Conservation (phyloP, 1,140 invertebrate species). For the Probaryconus sp. region DNA sequence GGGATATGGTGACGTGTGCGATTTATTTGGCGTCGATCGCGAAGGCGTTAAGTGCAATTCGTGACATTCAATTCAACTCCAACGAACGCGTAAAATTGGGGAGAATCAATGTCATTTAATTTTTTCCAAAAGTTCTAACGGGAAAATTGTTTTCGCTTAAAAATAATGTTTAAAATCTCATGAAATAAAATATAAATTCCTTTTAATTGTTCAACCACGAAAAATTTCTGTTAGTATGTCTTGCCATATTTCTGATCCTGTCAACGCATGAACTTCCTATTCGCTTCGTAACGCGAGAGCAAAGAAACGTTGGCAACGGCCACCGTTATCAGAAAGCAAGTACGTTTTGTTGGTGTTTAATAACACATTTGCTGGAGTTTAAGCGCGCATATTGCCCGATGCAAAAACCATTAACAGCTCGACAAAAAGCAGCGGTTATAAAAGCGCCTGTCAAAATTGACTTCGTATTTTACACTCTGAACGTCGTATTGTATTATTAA, state of each 20-base stretch:
- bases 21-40: conserved; percentile 62
- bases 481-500: conserved; percentile 30
- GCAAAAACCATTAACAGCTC: conserved; percentile 38
- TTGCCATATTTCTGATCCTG: too few relatives aligned
- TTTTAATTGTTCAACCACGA: too few relatives aligned
- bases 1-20: conserved; percentile 15
- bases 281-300: too few relatives aligned
- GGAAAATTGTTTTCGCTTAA: too few relatives aligned
- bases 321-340: conserved; percentile 22
- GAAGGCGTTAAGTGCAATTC: conserved; percentile 53
- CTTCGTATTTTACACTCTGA: conserved; percentile 18
- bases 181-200: too few relatives aligned
- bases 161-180: too few relatives aligned
- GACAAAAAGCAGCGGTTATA: conserved; percentile 30
- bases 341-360: conserved; percentile 4
- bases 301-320: not conserved
- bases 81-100: conserved; percentile 11
- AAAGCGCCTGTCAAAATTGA: conserved; percentile 21
- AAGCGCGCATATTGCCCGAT: conserved; percentile 14
- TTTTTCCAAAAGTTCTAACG: too few relatives aligned
- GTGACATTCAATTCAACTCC: conserved; percentile 49
- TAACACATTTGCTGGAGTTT: conserved; percentile 24
- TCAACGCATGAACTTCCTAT: too few relatives aligned
- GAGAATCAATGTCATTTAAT: not conserved
- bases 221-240: too few relatives aligned